phyloP scores from a whole-genome alignment of 2,888 invertebrate genomes.

The Hypolimnas misippus region DNA sequence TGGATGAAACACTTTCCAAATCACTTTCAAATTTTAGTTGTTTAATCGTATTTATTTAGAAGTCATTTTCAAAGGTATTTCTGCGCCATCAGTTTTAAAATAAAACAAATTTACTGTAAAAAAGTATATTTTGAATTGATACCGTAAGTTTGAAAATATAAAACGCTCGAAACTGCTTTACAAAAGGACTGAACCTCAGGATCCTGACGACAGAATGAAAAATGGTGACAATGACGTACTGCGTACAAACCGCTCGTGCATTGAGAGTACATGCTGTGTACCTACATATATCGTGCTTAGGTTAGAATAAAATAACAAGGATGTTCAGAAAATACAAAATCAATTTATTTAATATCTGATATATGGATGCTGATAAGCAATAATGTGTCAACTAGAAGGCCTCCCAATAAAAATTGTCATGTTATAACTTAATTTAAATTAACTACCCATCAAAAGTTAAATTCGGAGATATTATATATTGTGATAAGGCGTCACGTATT shows the following conservation, averaged over 20 bases:
- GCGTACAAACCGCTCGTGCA: constrained; percentile 6
- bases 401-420: no score
- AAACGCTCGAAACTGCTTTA: neutral
- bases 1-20: no score
- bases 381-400: no score
- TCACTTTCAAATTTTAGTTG: no score
- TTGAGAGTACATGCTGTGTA: neutral
- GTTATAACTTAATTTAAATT: no score
- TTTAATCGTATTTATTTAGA: no score
- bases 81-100: no score
- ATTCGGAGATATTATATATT: no score
- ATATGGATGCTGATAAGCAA: no score
- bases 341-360: neutral
- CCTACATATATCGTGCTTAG: neutral
- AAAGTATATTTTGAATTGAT: constrained; percentile 7
- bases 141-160: neutral
- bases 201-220: constrained; percentile 13
- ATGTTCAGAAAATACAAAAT: neutral
- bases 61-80: no score
- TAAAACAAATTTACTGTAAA: neutral
- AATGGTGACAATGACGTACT: constrained; percentile 14
- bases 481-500: no score
- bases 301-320: neutral
- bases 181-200: constrained; percentile 11
- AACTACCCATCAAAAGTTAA: no score